These are phyloP conservation scores for Diarsia brunnea DNA, from an alignment of 2,888 invertebrate genomes.

Conservation along the genomic window DNA sequence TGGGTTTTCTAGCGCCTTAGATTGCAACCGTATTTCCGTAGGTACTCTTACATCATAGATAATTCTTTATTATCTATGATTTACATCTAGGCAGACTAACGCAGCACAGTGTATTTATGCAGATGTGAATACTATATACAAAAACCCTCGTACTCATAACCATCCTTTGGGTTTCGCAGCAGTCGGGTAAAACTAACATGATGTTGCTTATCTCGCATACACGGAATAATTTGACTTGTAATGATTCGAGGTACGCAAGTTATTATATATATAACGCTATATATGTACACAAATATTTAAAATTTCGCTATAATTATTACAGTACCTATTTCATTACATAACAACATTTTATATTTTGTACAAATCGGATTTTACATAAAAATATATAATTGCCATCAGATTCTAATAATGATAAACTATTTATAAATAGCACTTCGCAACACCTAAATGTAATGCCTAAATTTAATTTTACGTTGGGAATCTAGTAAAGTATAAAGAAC, in stretches of 20 bases:
- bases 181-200: neutral
- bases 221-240: neutral
- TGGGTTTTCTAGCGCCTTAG: no score
- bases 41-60: no score
- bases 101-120: no score
- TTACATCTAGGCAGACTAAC: no score
- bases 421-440: neutral
- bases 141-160: no score
- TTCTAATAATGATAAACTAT: neutral
- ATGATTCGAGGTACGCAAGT: constrained; percentile 4
- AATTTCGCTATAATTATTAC: constrained; percentile 14
- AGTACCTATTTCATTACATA: constrained; percentile 9
- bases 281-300: no score
- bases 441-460: neutral
- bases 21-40: no score
- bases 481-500: neutral
- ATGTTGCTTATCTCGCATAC: neutral
- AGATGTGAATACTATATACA: no score
- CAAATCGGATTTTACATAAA: constrained; percentile 18
- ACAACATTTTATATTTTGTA: constrained; percentile 29
- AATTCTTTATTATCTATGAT: no score
- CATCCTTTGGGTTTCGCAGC: no score
- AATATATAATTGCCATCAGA: constrained; percentile 8
- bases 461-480: neutral
- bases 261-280: no score